phyloP scores from a whole-genome alignment of 2,113 vertebrate genomes.

The Benitochromis conjunctus region DNA sequence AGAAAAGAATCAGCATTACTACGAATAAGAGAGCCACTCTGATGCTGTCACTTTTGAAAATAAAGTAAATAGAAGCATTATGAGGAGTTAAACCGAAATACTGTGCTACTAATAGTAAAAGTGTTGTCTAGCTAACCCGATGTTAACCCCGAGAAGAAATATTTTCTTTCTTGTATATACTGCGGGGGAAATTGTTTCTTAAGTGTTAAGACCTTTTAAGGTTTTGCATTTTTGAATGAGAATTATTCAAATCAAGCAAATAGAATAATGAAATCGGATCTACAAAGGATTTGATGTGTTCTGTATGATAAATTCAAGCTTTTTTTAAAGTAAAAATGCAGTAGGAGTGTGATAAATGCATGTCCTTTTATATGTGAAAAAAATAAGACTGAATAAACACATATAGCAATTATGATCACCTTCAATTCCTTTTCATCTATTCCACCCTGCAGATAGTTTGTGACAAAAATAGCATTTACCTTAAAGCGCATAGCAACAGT shows the following conservation, averaged over 20 bases:
- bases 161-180: neutral
- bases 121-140: neutral
- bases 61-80: neutral
- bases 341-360: neutral
- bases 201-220: fast-evolving
- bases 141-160: neutral
- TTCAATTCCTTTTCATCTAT: neutral
- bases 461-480: constrained; percentile 17
- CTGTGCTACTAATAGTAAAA: neutral
- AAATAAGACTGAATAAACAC: neutral
- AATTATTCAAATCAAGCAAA: neutral
- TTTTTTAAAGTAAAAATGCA: neutral
- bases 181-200: neutral
- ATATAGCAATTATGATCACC: neutral
- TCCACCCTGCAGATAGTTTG: neutral
- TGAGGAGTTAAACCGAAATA: neutral
- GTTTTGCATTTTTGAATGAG: neutral
- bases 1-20: neutral
- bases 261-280: neutral
- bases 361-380: neutral
- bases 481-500: neutral
- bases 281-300: neutral
- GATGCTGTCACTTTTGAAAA: neutral
- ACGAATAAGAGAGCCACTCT: constrained; percentile 4
- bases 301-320: neutral